Base-by-base conservation (phyloP, 92 coral and sea anemone species). In the Actinernus sp. region DNA sequence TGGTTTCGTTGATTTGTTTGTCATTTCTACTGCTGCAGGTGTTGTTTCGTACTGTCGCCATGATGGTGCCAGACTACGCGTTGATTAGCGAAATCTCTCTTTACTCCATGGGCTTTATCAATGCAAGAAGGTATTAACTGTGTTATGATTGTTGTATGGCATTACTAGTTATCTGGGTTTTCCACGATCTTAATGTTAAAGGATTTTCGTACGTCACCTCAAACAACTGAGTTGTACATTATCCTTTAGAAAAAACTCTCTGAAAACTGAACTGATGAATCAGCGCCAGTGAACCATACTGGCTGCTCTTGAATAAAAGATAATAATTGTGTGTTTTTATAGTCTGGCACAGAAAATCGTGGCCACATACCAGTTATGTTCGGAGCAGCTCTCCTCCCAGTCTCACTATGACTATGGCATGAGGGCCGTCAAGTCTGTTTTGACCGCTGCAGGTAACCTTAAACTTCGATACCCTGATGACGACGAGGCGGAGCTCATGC, bases 311-410 rank as follows among this genome's bases (percentile, higher is more conserved):
- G 48, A 17, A 41, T 3, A n/a, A n/a, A n/a, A n/a, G n/a, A n/a
- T n/a, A n/a, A n/a, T n/a, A n/a, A n/a, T n/a, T n/a, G n/a, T 3
- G 6, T 37, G 44, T 45, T 38, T 55, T 64, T 38, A 4, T 52
- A 93, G 98, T 68, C 66, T 93, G 83, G 98, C 98, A 16, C 98
- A 93, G 71, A 93, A 93, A 89, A 93, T 93, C 26, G 98, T 93
- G 14, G 98, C 98, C 26, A 93, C 98, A 0, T 93, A 93, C 38
- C 88, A 84, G 60, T 70, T 93, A 52, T 93, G 98, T 48, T 93
- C 98, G 7, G 98, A 93, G 54, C 98, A 93, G 81, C 97, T 93
- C 82, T 93, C 98, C 63, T 93, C 98, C 57, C 98, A 93, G 89
- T 93, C 98, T 58, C 98, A 93, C 55, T 93, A 93, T 60, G 98